phyloP scores from a whole-genome alignment of 2,113 vertebrate genomes.

The Jacana jacana region DNA sequence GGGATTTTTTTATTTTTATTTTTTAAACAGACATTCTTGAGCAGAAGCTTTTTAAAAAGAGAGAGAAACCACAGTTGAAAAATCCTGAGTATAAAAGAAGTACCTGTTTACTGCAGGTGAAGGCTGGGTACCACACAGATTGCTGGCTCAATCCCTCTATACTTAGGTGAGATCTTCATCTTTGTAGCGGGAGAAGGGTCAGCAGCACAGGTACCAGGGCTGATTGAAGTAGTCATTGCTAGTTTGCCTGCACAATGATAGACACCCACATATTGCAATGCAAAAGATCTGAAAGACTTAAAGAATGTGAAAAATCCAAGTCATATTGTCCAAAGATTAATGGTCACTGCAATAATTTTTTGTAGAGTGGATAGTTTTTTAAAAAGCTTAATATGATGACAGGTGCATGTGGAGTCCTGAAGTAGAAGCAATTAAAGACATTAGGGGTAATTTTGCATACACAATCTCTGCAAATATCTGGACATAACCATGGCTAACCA shows the following conservation, averaged over 20 bases:
- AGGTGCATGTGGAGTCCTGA: background rate
- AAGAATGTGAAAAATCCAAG: background rate
- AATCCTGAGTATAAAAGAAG: background rate
- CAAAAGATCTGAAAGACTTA: background rate
- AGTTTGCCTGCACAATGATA: background rate
- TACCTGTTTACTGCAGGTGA: background rate
- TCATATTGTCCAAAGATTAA: background rate
- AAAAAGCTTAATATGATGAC: background rate
- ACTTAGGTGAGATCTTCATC: background rate
- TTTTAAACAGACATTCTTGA: background rate
- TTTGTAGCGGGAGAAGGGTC: background rate
- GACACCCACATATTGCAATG: background rate
- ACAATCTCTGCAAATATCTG: fast-evolving
- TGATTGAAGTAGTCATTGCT: fast-evolving
- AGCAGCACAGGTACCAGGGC: background rate
- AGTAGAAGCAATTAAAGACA: background rate
- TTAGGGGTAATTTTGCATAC: background rate
- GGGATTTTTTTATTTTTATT: background rate
- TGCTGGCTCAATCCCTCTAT: background rate
- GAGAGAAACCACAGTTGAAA: background rate
- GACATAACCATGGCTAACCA: too few relatives aligned
- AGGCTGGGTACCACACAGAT: background rate
- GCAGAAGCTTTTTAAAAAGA: background rate
- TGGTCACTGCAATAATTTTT: background rate
- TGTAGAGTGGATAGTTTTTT: background rate